Evolutionary conservation across 2,113 vertebrate species (phyloP).

Genomic region (Neotragus pygmaeus): DNA sequence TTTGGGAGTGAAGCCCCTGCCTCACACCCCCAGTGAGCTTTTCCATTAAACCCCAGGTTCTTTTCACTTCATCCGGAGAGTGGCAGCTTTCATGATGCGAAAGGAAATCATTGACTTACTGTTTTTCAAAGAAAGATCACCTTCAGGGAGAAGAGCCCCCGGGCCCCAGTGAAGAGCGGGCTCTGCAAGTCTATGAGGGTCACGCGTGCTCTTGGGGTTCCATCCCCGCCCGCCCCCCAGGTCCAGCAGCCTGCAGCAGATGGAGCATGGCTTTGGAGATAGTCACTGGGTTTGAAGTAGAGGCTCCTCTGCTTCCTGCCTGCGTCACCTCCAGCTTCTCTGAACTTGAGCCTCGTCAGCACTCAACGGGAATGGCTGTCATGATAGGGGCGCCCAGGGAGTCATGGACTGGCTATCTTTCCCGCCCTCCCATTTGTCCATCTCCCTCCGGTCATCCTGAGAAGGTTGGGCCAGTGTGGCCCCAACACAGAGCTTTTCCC

Average conservation of each 20-base stretch:
- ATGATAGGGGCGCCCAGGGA: not conserved
- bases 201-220: not conserved
- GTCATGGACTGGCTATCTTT: not conserved
- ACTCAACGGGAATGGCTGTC: not conserved
- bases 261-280: not conserved
- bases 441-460: not conserved
- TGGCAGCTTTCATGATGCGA: not conserved
- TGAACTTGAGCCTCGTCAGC: not conserved
- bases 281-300: not conserved
- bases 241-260: accelerated
- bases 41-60: not conserved
- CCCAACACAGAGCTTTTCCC: not conserved
- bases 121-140: not conserved
- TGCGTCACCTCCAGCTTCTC: not conserved
- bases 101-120: not conserved
- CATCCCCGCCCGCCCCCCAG: not conserved
- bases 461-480: not conserved
- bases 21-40: not conserved
- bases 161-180: not conserved
- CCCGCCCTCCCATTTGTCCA: not conserved
- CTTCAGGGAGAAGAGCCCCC: not conserved
- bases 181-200: no score
- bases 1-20: accelerated
- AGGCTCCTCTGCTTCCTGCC: not conserved
- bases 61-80: not conserved